Evolutionary conservation across 2,888 invertebrate genomes (phyloP), one percentile per base, ranked within the genome.

Genomic region (Aproaerema taeniolella): DNA sequence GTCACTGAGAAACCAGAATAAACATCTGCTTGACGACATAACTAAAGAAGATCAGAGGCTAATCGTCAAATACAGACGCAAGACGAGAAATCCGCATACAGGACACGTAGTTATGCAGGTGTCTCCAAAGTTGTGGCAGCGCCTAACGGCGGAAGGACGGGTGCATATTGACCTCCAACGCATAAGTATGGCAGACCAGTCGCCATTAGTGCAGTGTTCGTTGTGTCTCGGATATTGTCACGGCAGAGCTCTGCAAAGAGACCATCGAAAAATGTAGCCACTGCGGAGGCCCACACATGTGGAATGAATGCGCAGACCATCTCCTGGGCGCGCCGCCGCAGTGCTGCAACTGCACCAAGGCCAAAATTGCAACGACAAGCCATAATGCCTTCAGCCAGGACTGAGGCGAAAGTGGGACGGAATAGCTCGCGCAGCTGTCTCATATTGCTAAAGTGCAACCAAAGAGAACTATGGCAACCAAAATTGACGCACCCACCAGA

Each of bases 361-460:
- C 41, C 1, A 32, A 36, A 5, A 5, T 24, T 1, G 38, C 16
- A 1, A n/a, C 25, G 0, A n/a, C 3, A 0, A 24, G 29, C 3
- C 47, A 48, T 26, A 43, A 43, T 20, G 45, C 50, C 1, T 48
- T 46, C 16, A 42, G 43, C 37, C 1, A 10, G 0, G 40, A 40
- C 0, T 50, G 50, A 26, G 46, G 25, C 6, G 8, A 35, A 29
- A 11, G 39, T 33, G 48, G 47, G 50, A 48, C 12, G 24, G 6
- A 0, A 1, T 48, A 14, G 48, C 48, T 0, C 28, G 50, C n/a
- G 13, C 40, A 0, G 9, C 39, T 1, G 33, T 42, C 7, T 33
- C 47, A 1, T 50, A 50, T 8, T 33, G 46, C 46, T 47, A 44
- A 47, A 35, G 12, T 11, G 29, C n/a, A n/a, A n/a, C n/a, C n/a